These are phyloP conservation scores for Isaurus tuberculatus DNA, from an alignment of 92 coral and sea anemone genomes.

Conservation along the genomic window DNA sequence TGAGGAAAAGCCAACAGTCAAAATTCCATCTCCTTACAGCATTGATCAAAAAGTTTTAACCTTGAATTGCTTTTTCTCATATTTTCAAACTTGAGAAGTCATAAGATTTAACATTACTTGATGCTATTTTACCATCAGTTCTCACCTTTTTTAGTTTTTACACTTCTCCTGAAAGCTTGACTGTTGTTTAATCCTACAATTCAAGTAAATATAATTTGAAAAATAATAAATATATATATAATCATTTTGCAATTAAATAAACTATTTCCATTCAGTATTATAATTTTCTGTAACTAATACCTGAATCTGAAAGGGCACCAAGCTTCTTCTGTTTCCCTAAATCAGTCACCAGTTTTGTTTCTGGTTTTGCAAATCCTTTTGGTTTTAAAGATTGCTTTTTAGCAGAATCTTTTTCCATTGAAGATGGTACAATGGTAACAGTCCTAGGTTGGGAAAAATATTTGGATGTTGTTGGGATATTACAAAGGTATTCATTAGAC, in stretches of 20 bases:
- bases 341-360: background rate
- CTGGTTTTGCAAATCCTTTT: constrained; percentile 10
- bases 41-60: too few relatives aligned
- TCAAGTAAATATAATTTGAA: background rate
- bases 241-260: background rate
- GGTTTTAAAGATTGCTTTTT: constrained; percentile 16
- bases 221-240: background rate
- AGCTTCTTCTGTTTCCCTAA: background rate
- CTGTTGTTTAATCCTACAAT: background rate
- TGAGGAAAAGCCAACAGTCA: too few relatives aligned
- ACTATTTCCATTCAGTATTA: background rate
- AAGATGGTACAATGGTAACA: constrained; percentile 9
- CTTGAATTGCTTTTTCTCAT: too few relatives aligned
- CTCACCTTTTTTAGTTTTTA: constrained; percentile 27
- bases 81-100: too few relatives aligned
- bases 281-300: background rate
- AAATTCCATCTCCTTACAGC: too few relatives aligned
- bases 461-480: constrained; percentile 9
- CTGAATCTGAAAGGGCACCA: background rate
- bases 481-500: background rate
- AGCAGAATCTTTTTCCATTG: constrained; percentile 19
- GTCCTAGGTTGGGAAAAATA: constrained; percentile 45
- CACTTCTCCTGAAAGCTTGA: constrained; percentile 11
- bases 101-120: too few relatives aligned
- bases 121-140: background rate